Evolutionary conservation across 2,113 vertebrate genomes (phyloP).

Genomic region (Anoura caudifer): DNA sequence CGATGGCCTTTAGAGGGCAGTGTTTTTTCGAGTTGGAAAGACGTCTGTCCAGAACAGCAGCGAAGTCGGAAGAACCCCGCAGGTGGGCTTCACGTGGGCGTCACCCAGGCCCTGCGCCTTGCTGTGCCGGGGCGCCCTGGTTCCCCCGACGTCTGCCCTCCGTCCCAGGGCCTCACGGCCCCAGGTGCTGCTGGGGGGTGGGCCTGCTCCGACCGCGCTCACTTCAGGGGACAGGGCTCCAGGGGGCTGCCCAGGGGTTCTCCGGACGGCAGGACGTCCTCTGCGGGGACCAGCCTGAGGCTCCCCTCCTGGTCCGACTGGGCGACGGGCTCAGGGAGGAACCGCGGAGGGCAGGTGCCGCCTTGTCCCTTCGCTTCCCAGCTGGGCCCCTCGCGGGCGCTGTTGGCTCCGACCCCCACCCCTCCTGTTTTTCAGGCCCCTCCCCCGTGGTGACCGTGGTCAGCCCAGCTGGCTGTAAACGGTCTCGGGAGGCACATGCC

Average conservation of each 20-base stretch:
- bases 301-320: too few species aligned
- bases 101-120: not conserved
- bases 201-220: not conserved
- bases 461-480: too few species aligned
- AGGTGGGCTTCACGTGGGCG: rapidly evolving
- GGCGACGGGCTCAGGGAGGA: rapidly evolving
- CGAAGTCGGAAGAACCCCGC: too few species aligned
- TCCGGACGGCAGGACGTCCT: not conserved
- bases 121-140: too few species aligned
- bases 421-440: too few species aligned
- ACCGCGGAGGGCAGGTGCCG: rapidly evolving
- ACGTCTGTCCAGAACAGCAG: not conserved
- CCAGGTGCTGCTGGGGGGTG: not conserved
- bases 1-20: not conserved
- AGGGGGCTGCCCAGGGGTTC: too few species aligned
- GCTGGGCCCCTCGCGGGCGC: rapidly evolving
- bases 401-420: not conserved
- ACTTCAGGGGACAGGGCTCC: not conserved
- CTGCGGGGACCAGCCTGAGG: not conserved
- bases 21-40: not conserved
- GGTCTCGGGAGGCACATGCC: not conserved
- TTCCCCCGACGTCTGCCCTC: not conserved
- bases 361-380: rapidly evolving
- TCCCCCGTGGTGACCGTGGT: not conserved
- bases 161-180: not conserved